phyloP scores from a whole-genome alignment of 1,140 invertebrate genomes.

The Hyphantria cunea region DNA sequence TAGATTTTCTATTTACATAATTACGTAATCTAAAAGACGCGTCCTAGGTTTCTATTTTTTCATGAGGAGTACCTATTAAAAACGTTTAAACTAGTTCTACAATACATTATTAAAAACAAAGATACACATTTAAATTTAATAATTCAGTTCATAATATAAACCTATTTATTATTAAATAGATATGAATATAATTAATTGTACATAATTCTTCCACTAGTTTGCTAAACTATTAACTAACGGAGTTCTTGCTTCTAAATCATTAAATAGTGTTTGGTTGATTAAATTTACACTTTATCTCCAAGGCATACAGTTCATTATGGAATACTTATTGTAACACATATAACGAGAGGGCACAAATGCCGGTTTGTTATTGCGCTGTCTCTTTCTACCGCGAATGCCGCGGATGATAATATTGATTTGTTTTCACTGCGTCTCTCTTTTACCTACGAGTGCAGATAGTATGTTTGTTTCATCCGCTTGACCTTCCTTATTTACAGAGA shows the following conservation, averaged over 20 bases:
- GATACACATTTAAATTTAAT: too few species aligned
- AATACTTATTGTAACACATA: conserved; percentile 33
- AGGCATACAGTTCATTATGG: conserved; percentile 50
- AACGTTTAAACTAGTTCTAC: too few species aligned
- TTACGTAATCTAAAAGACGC: not conserved
- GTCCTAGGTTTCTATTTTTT: too few species aligned
- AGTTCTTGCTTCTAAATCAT: conserved; percentile 44
- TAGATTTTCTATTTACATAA: too few species aligned
- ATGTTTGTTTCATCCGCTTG: conserved; percentile 58
- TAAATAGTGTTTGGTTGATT: not conserved
- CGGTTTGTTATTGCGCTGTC: conserved; percentile 74
- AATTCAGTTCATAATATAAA: not conserved
- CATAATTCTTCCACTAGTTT: conserved; percentile 4
- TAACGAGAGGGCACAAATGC: conserved; percentile 62
- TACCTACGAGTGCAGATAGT: conserved; percentile 49
- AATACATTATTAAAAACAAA: too few species aligned
- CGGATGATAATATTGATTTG: conserved; percentile 79
- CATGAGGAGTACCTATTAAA: too few species aligned
- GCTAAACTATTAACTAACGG: conserved; percentile 37
- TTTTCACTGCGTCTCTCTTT: conserved; percentile 79
- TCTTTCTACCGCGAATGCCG: conserved; percentile 64
- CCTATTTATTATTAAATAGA: not conserved
- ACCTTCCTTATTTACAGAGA: conserved; percentile 73
- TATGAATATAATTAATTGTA: too few species aligned
- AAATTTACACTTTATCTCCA: conserved; percentile 41